A percentile compares a stretch with the other conserved stretches of the same genome.
These are phyloP conservation scores for Cyclophora punctaria DNA, from an alignment of 2,888 invertebrate genomes.

Conservation along the genomic window DNA sequence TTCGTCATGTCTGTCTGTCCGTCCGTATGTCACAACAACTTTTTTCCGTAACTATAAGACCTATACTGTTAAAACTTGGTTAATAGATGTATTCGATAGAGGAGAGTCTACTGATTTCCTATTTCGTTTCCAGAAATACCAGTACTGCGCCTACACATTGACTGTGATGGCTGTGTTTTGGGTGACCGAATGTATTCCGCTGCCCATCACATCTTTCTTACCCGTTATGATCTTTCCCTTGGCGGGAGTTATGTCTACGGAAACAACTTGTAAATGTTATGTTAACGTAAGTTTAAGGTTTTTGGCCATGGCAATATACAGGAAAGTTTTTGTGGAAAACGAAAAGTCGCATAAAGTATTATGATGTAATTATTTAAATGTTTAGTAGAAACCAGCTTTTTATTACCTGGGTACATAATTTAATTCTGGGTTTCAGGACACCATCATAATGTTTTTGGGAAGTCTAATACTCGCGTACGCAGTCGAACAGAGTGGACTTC, in stretches of 20 bases:
- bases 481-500: conserved; percentile 58
- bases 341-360: no score
- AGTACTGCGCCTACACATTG: background rate
- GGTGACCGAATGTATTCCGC: background rate
- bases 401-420: no score
- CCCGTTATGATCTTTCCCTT: background rate
- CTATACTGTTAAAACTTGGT: no score
- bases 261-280: background rate
- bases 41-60: no score
- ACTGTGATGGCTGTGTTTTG: background rate
- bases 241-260: background rate
- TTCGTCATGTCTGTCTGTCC: no score
- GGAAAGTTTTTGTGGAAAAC: background rate
- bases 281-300: background rate
- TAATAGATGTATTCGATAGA: no score
- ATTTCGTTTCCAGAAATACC: background rate
- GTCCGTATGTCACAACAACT: no score
- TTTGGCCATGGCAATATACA: background rate
- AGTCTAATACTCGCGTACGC: conserved; percentile 53
- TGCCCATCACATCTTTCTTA: background rate
- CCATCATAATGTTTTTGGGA: conserved; percentile 55
- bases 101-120: no score
- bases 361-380: no score
- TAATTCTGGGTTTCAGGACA: conserved; percentile 30
- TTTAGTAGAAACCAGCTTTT: no score